Percentiles rank a stretch among this genome's conserved stretches.
These are phyloP conservation scores for Synergus japonicus DNA, from an alignment of 2,888 invertebrate species.

Conservation along the genomic window DNA sequence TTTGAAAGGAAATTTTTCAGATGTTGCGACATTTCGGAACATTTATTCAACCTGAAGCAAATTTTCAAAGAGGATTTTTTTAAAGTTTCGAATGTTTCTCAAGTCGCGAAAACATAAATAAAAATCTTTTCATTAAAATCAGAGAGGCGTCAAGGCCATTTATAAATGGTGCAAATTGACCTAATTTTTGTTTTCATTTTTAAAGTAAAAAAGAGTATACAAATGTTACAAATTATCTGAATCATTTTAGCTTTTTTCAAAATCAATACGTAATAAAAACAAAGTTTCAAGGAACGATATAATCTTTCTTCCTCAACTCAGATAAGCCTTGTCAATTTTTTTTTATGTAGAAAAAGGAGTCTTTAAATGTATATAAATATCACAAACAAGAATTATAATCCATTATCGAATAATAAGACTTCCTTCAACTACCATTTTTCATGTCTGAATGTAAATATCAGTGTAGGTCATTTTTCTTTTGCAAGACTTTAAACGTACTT, in stretches of 20 bases:
- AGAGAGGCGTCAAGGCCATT: neutral
- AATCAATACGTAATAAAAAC: too few relatives aligned
- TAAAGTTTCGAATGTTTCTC: neutral
- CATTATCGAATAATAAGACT: too few relatives aligned
- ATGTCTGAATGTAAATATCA: neutral
- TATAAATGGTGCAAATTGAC: neutral
- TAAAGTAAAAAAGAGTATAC: neutral
- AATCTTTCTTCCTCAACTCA: too few relatives aligned
- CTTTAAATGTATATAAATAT: neutral
- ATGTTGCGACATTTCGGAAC: neutral
- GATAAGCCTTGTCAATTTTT: neutral
- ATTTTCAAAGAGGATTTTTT: constrained; percentile 21
- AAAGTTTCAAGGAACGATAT: too few relatives aligned
- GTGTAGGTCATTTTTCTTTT: too few relatives aligned
- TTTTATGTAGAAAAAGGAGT: neutral
- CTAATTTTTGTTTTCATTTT: constrained; percentile 15
- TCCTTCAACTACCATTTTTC: too few relatives aligned
- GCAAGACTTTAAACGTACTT: too few relatives aligned
- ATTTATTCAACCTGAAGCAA: constrained; percentile 9
- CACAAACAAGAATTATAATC: too few relatives aligned
- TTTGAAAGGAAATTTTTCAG: constrained; percentile 2
- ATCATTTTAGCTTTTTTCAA: too few relatives aligned
- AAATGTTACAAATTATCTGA: neutral
- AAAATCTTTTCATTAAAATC: neutral
- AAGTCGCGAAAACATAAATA: constrained; percentile 3